Conservation (phyloP, 2,797 vertebrate genomes). For the Darevskia mixta region DNA sequence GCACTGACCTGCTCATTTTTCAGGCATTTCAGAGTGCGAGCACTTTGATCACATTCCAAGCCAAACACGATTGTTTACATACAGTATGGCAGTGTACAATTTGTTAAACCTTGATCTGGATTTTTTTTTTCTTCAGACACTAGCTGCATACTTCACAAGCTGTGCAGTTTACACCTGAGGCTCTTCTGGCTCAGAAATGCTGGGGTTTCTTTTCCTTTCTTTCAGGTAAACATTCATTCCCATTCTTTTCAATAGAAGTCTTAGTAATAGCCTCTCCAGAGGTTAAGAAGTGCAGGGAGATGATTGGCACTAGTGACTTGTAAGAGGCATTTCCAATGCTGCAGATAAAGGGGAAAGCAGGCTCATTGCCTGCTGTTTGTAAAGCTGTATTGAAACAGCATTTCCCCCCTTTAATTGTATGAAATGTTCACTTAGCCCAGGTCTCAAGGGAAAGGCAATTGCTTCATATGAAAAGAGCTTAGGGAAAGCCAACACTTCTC, state of each 20-base stretch:
- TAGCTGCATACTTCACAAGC: constrained; percentile 50
- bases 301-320: constrained; percentile 47
- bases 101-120: constrained; percentile 54
- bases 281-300: constrained; percentile 55
- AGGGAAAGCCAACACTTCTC: constrained; percentile 45
- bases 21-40: constrained; percentile 55
- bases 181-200: constrained; percentile 56
- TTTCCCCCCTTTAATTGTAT: constrained; percentile 15
- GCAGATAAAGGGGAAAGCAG: constrained; percentile 54
- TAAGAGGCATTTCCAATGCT: constrained; percentile 53
- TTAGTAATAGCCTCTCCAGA: constrained; percentile 60
- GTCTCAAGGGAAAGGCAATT: constrained; percentile 50
- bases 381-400: constrained; percentile 67
- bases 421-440: constrained; percentile 39
- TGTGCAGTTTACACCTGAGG: constrained; percentile 55
- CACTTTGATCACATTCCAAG: constrained; percentile 73
- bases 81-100: constrained; percentile 34
- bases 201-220: constrained; percentile 48
- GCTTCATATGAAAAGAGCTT: constrained; percentile 37
- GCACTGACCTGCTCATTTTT: constrained; percentile 66
- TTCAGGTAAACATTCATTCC: constrained; percentile 58
- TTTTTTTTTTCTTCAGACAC: constrained; percentile 49
- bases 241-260: constrained; percentile 51
- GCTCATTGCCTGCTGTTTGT: constrained; percentile 56
- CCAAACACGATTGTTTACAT: constrained; percentile 64